Base-by-base conservation (phyloP, 1,140 invertebrate species). In the Zaprionus camerounensis region DNA sequence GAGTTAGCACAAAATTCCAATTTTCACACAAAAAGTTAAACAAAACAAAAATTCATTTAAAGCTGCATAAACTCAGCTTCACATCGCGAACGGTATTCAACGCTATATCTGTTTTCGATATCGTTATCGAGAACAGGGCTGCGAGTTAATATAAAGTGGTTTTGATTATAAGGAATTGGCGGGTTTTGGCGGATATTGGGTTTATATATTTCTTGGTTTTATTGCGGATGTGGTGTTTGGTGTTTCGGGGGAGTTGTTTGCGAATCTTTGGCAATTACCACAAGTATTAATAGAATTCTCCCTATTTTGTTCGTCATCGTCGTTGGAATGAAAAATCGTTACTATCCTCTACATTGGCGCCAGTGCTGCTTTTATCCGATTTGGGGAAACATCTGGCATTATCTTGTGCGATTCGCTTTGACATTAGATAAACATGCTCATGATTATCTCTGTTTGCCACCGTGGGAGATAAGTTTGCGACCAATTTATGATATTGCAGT, bases 401-500 rank as follows among this genome's bases (percentile, higher is more conserved):
- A 73, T 61, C 68, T 62, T 46, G 70, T 44, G 73, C 71, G 15
- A 78, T 80, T 72, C 70, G 26, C 62, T 36, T 20, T 81, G 84
- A 87, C 78, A 74, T 55, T 87, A 38, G 36, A 51, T 72, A 87
- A 88, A 87, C 88, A 84, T 61, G 41, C 44, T 49, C 69, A 72
- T 67, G 81, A 74, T 84, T 73, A 88, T 90, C 84, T 51, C 46
- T 88, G 84, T 88, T 88, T 87, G 78, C 28, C 31, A 26, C 57
- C 55, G 46, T 24, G 46, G 11, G 46, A 73, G 84, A 87, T 87
- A 87, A 84, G 71, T 63, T 34, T 63, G 53, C 53, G 66, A 84
- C 78, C 84, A 90, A 88, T 88, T 90, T 88, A 88, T 81, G 85
- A 88, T 90, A 70, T 79, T 88, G 84, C 84, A 79, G 84, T 28